Base-by-base conservation (phyloP, 2,888 invertebrate species). In the Athetis lepigone region DNA sequence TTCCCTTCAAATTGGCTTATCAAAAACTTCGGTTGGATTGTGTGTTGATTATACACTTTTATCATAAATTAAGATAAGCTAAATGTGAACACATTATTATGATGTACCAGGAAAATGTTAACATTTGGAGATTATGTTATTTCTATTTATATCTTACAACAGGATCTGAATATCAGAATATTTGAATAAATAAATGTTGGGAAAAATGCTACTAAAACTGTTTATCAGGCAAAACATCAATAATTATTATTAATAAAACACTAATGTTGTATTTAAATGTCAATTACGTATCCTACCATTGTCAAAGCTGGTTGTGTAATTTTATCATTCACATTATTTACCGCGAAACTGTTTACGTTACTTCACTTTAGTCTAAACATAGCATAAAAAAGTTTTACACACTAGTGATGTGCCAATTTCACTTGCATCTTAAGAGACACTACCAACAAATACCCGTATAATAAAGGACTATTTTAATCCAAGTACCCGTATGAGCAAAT, bases 61-160 rank as follows among this genome's bases (percentile, higher is more conserved):
- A 45, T 37, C n/a, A 45, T 36, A 25, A 65, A 62, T 65, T 51
- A 51, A 5, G 52, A 43, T 51, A 29, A 65, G 23, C 37, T 61
- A 61, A 43, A n/a, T 29, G n/a, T 1, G 18, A 4, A 36, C 21
- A 65, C 33, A 11, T 19, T 47, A 33, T 36, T 43, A 7, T 4
- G 36, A 16, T 18, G 8, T 19, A 37, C 4, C 7, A 37, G 7
- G 9, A 2, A 2, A 2, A 7, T 50, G 21, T 16, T 0, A 13
- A 19, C 7, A 16, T 42, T 63, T 42, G 25, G 13, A 25, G 47
- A 13, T 40, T n/a, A 9, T 11, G 18, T 36, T 29, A 11, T 29
- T 29, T n/a, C n/a, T 29, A 9, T 29, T 19, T 18, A 21, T 13
- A 9, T 58, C 16, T 18, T 16, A 27, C 11, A 63, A 25, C 9